Conservation (phyloP, 92 coral and sea anemone species). For the Phenganax stokvisi region DNA sequence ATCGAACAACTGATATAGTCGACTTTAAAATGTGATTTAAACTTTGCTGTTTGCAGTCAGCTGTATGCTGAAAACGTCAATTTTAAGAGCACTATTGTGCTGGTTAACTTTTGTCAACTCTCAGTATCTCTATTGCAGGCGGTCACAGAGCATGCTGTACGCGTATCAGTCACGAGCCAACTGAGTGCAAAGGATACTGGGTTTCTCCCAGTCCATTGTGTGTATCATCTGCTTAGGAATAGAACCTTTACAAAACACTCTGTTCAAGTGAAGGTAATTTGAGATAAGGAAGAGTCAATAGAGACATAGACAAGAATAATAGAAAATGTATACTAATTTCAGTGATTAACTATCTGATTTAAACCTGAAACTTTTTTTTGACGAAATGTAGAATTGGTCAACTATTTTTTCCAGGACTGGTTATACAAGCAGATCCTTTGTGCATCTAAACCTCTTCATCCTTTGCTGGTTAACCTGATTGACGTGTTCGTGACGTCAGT, state of each 20-base stretch:
- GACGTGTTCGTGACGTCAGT: conserved; percentile 85
- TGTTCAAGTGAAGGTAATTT: conserved; percentile 82
- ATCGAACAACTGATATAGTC: no score
- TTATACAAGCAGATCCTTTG: conserved; percentile 74
- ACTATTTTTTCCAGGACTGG: conserved; percentile 66
- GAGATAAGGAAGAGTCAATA: background rate
- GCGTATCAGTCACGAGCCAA: conserved; percentile 83
- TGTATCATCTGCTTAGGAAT: conserved; percentile 80
- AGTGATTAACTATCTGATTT: background rate
- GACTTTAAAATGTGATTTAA: no score
- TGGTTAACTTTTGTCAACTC: no score
- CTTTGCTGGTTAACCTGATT: conserved; percentile 66
- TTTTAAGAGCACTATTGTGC: background rate
- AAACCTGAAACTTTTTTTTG: background rate
- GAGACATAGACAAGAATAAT: background rate
- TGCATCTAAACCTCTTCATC: conserved; percentile 79
- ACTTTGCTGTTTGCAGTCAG: no score
- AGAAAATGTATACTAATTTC: background rate
- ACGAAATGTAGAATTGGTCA: background rate
- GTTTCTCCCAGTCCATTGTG: conserved; percentile 91
- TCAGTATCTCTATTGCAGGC: conserved; percentile 49
- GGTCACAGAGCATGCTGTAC: conserved; percentile 81
- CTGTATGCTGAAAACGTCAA: no score
- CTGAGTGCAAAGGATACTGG: conserved; percentile 75
- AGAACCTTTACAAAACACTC: conserved; percentile 91